Evolutionary conservation across 2,797 vertebrate species (phyloP).

Genomic region (Scolopax rusticola): DNA sequence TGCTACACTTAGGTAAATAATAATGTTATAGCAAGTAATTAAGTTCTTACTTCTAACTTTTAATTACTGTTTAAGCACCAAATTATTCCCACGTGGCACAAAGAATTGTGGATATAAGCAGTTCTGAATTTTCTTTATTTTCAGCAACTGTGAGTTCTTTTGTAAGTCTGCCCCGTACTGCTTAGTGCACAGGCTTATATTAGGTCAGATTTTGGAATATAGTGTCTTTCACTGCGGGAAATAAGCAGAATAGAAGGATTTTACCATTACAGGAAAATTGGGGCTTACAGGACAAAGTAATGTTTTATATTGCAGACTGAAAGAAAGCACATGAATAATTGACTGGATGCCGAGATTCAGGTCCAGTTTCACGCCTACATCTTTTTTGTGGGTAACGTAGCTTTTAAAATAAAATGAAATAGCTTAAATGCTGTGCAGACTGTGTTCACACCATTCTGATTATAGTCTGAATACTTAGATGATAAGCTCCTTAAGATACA

Average conservation of each 20-base stretch:
- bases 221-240: constrained; percentile 18
- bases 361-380: not conserved
- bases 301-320: not conserved
- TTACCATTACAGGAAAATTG: not conserved
- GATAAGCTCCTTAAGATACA: constrained; percentile 1
- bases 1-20: not conserved
- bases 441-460: not conserved
- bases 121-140: constrained; percentile 27
- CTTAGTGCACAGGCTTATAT: constrained; percentile 1
- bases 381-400: not conserved
- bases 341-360: not conserved
- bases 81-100: not conserved
- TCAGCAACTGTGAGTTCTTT: not conserved
- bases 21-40: not conserved
- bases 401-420: not conserved
- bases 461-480: not conserved
- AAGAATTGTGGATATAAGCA: not conserved
- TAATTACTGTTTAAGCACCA: not conserved
- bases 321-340: not conserved
- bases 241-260: not conserved
- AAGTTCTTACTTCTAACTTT: constrained; percentile 30
- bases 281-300: not conserved
- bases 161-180: not conserved
- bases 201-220: constrained; percentile 41
- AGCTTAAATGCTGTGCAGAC: not conserved